Evolutionary conservation across 2,888 invertebrate species (phyloP).

Genomic region (Himalopsyche anomala): DNA sequence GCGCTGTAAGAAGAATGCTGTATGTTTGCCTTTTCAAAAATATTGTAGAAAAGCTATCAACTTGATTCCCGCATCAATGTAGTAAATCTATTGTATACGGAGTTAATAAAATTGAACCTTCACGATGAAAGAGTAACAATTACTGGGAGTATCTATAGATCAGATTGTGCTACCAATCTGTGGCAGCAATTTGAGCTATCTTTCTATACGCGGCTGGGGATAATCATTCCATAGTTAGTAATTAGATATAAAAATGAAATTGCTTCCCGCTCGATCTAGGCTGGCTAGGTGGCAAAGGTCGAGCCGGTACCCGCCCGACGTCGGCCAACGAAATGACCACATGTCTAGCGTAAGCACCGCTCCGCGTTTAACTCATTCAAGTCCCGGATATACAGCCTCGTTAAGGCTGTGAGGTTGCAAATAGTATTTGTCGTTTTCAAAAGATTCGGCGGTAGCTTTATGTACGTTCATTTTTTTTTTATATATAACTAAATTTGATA

Average conservation of each 20-base stretch:
- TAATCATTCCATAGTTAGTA: not conserved
- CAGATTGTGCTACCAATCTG: slow-evolving; percentile 26
- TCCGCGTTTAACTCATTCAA: not conserved
- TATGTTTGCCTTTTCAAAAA: too few relatives aligned
- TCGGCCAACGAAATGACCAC: slow-evolving; percentile 20
- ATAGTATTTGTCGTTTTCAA: too few relatives aligned
- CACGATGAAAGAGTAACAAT: slow-evolving; percentile 18
- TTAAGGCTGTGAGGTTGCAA: too few relatives aligned
- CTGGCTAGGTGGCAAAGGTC: slow-evolving; percentile 30
- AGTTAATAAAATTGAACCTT: not conserved
- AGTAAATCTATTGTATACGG: not conserved
- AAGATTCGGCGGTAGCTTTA: too few relatives aligned
- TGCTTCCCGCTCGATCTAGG: slow-evolving; percentile 30
- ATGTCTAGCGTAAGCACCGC: slow-evolving; percentile 1
- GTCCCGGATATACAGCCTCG: not conserved
- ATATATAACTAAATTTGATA: too few relatives aligned
- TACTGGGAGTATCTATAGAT: not conserved
- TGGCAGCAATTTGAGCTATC: slow-evolving; percentile 18
- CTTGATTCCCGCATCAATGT: not conserved
- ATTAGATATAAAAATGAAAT: slow-evolving; percentile 34
- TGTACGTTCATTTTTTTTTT: too few relatives aligned
- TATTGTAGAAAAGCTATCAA: not conserved
- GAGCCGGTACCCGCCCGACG: slow-evolving; percentile 1
- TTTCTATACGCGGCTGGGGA: not conserved
- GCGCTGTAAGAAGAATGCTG: too few relatives aligned